Percentiles rank a stretch among this genome's conserved stretches.
Evolutionary conservation across 92 coral and sea anemone species (phyloP).

Genomic region (Desmophyllum pertusum): DNA sequence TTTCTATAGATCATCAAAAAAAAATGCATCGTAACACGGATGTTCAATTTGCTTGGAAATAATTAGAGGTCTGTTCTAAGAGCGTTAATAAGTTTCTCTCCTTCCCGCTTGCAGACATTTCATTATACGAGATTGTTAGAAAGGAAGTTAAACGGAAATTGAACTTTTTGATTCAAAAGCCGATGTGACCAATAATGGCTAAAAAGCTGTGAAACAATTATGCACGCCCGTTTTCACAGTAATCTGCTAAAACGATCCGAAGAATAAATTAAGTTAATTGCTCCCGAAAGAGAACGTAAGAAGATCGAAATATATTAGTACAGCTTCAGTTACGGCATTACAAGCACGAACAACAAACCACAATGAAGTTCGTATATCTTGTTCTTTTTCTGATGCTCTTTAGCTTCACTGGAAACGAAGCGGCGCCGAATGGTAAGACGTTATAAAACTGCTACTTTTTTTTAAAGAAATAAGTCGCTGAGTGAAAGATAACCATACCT

Average conservation of each 20-base stretch:
- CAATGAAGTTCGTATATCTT: not conserved
- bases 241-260: not conserved
- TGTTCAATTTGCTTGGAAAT: not conserved
- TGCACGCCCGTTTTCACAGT: not conserved
- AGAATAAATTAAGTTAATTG: not conserved
- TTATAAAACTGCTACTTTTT: not conserved
- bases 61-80: not conserved
- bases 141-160: conserved; percentile 11
- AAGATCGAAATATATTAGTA: not conserved
- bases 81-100: not conserved
- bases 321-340: not conserved
- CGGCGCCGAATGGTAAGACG: not conserved
- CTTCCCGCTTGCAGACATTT: not conserved
- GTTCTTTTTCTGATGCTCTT: not conserved
- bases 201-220: not conserved
- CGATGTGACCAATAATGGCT: not conserved
- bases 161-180: not conserved
- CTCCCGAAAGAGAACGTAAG: not conserved
- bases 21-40: not conserved
- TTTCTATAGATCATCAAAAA: not conserved
- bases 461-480: too few species aligned
- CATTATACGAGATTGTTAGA: not conserved
- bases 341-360: not conserved
- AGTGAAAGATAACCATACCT: too few species aligned
- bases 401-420: not conserved